Percentiles rank a stretch among this genome's conserved stretches.
Conservation (phyloP, 1,140 invertebrate genomes). For the Brachionus sp. region DNA sequence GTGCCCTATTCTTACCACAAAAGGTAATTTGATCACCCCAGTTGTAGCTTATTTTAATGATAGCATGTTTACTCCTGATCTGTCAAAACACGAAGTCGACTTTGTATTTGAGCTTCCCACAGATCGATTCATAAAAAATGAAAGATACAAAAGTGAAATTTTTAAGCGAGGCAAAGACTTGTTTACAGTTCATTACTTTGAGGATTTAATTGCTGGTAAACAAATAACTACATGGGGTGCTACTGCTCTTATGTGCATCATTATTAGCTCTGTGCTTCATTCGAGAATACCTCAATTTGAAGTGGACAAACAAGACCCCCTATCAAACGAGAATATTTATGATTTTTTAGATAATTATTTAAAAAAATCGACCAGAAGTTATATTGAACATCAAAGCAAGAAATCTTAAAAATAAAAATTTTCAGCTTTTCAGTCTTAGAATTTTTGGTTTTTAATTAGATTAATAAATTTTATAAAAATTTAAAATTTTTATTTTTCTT, state of each 20-base stretch:
- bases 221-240: constrained; percentile 46
- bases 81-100: constrained; percentile 47
- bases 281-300: constrained; percentile 28
- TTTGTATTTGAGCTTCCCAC: constrained; percentile 47
- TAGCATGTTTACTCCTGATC: constrained; percentile 42
- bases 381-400: neutral
- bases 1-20: constrained; percentile 43
- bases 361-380: neutral
- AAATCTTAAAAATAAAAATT: neutral
- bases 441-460: neutral
- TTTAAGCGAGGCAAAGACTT: neutral
- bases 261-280: constrained; percentile 3
- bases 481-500: too few relatives aligned
- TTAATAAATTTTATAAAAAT: neutral
- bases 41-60: constrained; percentile 47
- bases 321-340: constrained; percentile 27
- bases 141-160: neutral
- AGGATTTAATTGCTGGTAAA: constrained; percentile 8
- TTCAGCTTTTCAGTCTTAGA: neutral
- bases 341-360: constrained; percentile 34
- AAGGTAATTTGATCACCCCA: constrained; percentile 46
- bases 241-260: constrained; percentile 46
- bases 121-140: constrained; percentile 46
- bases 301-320: neutral
- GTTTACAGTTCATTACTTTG: constrained; percentile 38